Percentiles rank a stretch among this genome's conserved stretches.
phyloP scores from a whole-genome alignment of 2,113 vertebrate species.

The Proterorhinus semilunaris region DNA sequence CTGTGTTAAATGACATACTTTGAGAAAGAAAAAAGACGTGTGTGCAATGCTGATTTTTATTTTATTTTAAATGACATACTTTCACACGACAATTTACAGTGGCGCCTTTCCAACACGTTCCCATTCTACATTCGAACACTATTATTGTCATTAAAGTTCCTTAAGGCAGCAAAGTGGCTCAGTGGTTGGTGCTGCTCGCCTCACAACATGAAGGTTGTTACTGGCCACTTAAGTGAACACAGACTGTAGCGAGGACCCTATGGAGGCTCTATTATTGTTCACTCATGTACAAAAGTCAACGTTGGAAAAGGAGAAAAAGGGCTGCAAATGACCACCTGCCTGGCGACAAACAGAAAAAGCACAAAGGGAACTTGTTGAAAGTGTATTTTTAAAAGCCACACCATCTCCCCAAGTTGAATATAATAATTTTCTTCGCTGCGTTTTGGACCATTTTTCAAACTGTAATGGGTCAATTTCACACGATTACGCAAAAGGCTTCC shows the following conservation, averaged over 20 bases:
- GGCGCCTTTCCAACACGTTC: not conserved
- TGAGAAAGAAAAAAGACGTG: too few species aligned
- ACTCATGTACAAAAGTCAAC: not conserved
- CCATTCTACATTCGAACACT: not conserved
- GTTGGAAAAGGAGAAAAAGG: not conserved
- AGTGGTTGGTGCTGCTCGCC: not conserved
- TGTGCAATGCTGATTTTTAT: too few species aligned
- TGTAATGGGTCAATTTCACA: not conserved
- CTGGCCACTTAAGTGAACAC: not conserved
- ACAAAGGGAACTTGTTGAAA: not conserved
- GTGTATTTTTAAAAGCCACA: not conserved
- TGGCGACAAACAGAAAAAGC: not conserved
- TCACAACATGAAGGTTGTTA: conserved; percentile 13
- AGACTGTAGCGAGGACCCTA: not conserved
- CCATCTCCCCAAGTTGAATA: not conserved
- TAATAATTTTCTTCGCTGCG: not conserved
- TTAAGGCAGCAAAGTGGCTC: too few species aligned
- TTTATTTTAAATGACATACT: too few species aligned
- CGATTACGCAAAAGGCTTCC: not conserved
- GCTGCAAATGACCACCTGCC: conserved; percentile 2
- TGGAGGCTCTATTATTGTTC: not conserved
- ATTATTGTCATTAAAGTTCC: not conserved
- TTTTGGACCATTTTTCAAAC: not conserved
- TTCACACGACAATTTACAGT: not conserved
- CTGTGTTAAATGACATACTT: too few species aligned